Base-by-base conservation (phyloP, 2,797 vertebrate species). In the Enteromius viviparus region DNA sequence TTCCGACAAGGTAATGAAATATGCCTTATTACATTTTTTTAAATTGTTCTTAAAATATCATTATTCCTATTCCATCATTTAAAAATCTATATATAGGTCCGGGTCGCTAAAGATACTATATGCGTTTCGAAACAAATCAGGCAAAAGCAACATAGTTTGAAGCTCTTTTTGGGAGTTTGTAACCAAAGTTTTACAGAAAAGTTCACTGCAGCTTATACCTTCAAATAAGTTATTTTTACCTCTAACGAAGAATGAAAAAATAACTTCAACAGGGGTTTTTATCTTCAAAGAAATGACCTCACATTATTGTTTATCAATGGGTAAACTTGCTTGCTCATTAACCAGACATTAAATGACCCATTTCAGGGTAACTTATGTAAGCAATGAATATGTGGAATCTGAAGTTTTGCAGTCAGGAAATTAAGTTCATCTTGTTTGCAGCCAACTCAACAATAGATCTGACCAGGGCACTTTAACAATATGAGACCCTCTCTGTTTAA, bases 321-420 rank as follows among this genome's bases (percentile, higher is more conserved):
- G 66, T 82, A 72, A 75, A 45, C 3, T 49, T 78, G 82, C 80
- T 55, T 84, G 65, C 29, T 81, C 51, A 85, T 88, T 83, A 86
- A 83, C 80, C 60, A 79, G 42, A 70, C 70, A 65, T 49, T 72
- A 37, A 51, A 47, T 76, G 60, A 85, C 47, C 51, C 32, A n/a
- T 64, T 82, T 58, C 76, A 79, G 12, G 74, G 7, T 76, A 76
- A 62, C 60, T 26, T 37, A 29, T 62, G 42, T 53, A 53, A 3
- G 21, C 10, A 58, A 23, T 40, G 21, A 23, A 3, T 4, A 1
- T 42, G 51, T 55, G 12, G 2, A 64, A 32, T 32, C 8, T n/a
- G 12, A 78, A 42, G 58, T 23, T 78, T 49, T 23, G 29, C 49
- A 6, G 29, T 23, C 15, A 17, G 51, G 9, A 78, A 7, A 47